Evolutionary conservation across 2,113 vertebrate genomes (phyloP).

Genomic region (Mugil cephalus): DNA sequence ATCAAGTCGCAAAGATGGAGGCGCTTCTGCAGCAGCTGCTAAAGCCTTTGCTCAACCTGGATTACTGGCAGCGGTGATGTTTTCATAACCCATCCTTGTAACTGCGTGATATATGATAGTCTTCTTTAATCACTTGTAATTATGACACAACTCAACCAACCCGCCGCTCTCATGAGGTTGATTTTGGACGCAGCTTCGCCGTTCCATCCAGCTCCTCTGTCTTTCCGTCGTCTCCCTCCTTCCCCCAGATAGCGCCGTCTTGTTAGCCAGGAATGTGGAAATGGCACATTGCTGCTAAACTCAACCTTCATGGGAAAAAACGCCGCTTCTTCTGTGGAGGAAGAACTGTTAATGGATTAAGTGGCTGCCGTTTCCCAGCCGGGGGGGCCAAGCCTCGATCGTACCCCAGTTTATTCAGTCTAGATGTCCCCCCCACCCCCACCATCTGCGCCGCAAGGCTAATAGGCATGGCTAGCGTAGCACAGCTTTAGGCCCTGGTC

Average conservation of each 20-base stretch:
- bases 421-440: conserved; percentile 1
- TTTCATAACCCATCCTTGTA: conserved; percentile 63
- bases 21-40: conserved; percentile 37
- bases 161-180: conserved; percentile 41
- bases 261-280: conserved; percentile 72
- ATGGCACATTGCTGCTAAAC: conserved; percentile 66
- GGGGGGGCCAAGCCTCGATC: conserved; percentile 43
- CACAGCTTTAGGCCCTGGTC: conserved; percentile 71
- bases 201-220: conserved; percentile 51
- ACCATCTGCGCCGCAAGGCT: conserved; percentile 50
- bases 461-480: conserved; percentile 70
- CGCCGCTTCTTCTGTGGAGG: conserved; percentile 57
- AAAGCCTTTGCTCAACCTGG: conserved; percentile 14
- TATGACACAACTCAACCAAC: conserved; percentile 36
- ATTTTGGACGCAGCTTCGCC: conserved; percentile 44
- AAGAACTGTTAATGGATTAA: conserved; percentile 74
- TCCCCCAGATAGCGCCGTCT: conserved; percentile 35
- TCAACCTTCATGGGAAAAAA: conserved; percentile 77
- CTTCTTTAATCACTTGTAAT: conserved; percentile 67
- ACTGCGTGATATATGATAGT: conserved; percentile 59
- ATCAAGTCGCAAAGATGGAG: background rate
- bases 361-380: conserved; percentile 66
- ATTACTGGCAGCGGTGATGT: conserved; percentile 44
- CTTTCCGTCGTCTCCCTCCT: conserved; percentile 39
- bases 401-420: conserved; percentile 56